These are phyloP conservation scores for Girardinichthys multiradiatus DNA, from an alignment of 2,113 vertebrate genomes.

Conservation along the genomic window DNA sequence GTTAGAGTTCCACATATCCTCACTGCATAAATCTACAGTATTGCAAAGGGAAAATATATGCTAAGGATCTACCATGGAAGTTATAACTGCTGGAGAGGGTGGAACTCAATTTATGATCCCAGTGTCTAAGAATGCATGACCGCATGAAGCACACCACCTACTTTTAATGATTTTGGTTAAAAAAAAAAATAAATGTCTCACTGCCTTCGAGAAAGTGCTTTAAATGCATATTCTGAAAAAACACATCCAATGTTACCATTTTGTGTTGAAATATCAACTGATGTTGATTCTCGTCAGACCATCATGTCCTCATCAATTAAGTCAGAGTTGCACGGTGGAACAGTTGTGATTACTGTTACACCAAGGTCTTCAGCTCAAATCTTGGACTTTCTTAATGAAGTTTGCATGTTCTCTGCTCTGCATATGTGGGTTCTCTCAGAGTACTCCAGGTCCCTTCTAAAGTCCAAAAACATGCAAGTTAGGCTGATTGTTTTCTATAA, in stretches of 20 bases:
- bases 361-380: no score
- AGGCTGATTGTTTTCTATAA: no score
- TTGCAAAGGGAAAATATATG: not conserved
- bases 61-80: not conserved
- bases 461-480: no score
- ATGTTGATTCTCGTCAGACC: no score
- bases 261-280: no score
- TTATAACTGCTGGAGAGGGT: slow-evolving; percentile 16
- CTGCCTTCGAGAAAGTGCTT: not conserved
- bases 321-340: no score
- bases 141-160: slow-evolving; percentile 38
- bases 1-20: not conserved
- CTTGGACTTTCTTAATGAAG: no score
- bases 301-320: no score
- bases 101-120: slow-evolving; percentile 44
- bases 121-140: slow-evolving; percentile 66
- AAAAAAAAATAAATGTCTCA: not conserved
- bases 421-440: no score
- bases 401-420: no score
- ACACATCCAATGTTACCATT: not conserved
- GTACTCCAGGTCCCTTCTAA: no score
- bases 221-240: not conserved
- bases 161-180: slow-evolving; percentile 14
- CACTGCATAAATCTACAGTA: not conserved
- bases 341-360: no score